Percentiles rank a stretch among this genome's conserved stretches.
phyloP scores from a whole-genome alignment of 2,113 vertebrate species.

The Falco punctatus region DNA sequence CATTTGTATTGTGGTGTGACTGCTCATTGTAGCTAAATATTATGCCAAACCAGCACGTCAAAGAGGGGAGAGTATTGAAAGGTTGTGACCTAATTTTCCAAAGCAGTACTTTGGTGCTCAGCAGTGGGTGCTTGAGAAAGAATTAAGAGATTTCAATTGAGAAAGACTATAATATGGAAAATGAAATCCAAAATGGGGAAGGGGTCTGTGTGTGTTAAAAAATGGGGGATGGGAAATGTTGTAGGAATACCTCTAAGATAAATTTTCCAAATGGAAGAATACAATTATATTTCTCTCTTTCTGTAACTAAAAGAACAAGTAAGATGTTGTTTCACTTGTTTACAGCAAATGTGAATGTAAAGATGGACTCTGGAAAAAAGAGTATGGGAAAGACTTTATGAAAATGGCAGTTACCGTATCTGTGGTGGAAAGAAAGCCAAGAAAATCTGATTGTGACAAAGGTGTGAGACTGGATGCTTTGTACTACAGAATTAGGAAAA shows the following conservation, averaged over 20 bases:
- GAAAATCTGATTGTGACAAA: not conserved
- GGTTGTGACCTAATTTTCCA: not conserved
- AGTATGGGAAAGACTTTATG: not conserved
- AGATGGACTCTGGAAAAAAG: not conserved
- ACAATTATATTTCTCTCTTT: not conserved
- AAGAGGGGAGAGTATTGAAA: not conserved
- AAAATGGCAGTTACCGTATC: not conserved
- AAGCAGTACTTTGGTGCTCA: not conserved
- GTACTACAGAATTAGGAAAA: not conserved
- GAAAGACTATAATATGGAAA: not conserved
- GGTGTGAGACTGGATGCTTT: not conserved
- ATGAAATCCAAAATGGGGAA: not conserved
- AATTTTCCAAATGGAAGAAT: not conserved
- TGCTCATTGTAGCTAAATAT: not conserved
- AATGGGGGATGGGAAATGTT: accelerated
- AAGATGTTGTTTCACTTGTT: not conserved
- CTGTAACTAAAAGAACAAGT: not conserved
- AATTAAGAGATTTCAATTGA: not conserved
- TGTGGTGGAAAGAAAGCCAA: not conserved
- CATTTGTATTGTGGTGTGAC: not conserved
- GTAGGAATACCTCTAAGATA: not conserved
- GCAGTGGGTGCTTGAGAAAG: not conserved
- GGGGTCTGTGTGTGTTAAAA: accelerated
- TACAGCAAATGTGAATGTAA: not conserved
- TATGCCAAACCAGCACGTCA: not conserved